Percentiles rank a stretch among this genome's conserved stretches.
Evolutionary conservation across 2,113 vertebrate species (phyloP).

Genomic region (Malurus melanocephalus): DNA sequence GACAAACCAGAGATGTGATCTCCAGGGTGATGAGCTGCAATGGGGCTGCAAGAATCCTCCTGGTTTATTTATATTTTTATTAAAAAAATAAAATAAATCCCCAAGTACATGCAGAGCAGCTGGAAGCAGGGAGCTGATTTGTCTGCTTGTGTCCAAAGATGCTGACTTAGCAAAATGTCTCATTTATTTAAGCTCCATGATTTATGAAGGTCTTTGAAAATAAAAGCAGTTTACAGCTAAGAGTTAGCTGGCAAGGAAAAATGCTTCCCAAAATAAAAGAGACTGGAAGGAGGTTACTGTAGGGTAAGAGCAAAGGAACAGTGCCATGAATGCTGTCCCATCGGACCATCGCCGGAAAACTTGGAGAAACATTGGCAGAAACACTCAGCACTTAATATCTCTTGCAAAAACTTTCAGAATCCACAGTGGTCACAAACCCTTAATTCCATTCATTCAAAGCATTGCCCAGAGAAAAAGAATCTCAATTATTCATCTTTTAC

Average conservation of each 20-base stretch:
- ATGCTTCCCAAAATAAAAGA: neutral
- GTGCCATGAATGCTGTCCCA: neutral
- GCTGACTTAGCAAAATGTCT: neutral
- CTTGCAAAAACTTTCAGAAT: neutral
- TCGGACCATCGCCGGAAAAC: fast-evolving
- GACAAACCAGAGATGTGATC: neutral
- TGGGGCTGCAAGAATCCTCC: neutral
- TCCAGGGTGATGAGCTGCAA: neutral
- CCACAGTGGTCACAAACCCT: neutral
- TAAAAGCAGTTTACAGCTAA: neutral
- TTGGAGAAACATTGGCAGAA: neutral
- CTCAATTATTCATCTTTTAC: neutral
- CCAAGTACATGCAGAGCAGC: neutral
- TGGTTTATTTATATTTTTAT: neutral
- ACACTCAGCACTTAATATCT: neutral
- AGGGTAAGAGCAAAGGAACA: neutral
- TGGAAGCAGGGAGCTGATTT: neutral
- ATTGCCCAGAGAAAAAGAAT: neutral
- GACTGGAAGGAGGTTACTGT: neutral
- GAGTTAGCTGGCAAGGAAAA: neutral
- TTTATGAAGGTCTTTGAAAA: neutral
- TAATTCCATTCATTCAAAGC: neutral
- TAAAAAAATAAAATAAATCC: neutral
- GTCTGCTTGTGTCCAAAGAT: neutral
- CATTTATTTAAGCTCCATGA: neutral